Evolutionary conservation across 2,888 invertebrate species (phyloP).

Genomic region (Campopleginae sp.): DNA sequence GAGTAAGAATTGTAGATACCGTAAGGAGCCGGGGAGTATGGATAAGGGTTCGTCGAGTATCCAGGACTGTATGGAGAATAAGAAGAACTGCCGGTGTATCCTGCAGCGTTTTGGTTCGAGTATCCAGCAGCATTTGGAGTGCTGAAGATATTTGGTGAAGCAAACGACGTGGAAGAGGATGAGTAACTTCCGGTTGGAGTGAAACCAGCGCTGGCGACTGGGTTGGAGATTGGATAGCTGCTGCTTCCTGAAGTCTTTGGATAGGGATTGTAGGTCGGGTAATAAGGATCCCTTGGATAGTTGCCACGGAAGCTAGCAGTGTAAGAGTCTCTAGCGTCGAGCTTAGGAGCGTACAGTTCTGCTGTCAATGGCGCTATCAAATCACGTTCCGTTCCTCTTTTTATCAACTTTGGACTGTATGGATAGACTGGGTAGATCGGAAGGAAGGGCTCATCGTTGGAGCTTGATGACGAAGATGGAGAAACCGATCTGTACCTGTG

Average conservation of each 20-base stretch:
- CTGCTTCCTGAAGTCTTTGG: slow-evolving; percentile 66
- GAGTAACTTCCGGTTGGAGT: slow-evolving; percentile 41
- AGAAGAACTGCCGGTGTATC: slow-evolving; percentile 23
- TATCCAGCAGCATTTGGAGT: slow-evolving; percentile 32
- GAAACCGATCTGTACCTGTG: slow-evolving; percentile 71
- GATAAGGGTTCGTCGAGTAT: slow-evolving; percentile 62
- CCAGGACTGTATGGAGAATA: slow-evolving; percentile 66
- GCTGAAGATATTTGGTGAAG: slow-evolving; percentile 35
- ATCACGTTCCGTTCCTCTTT: slow-evolving; percentile 78
- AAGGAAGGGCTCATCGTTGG: slow-evolving; percentile 81
- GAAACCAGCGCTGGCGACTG: slow-evolving; percentile 25
- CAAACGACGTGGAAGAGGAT: slow-evolving; percentile 33
- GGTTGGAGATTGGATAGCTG: slow-evolving; percentile 17
- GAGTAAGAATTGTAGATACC: slow-evolving; percentile 67
- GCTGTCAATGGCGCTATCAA: slow-evolving; percentile 73
- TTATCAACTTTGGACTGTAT: slow-evolving; percentile 80
- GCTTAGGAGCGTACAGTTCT: slow-evolving; percentile 78
- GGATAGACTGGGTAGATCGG: slow-evolving; percentile 81
- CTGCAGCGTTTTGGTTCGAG: slow-evolving; percentile 6
- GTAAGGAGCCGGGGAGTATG: slow-evolving; percentile 66
- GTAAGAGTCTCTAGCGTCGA: slow-evolving; percentile 78
- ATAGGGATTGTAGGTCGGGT: slow-evolving; percentile 75
- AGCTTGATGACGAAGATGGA: slow-evolving; percentile 67
- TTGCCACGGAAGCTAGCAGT: slow-evolving; percentile 72
- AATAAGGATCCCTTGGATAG: slow-evolving; percentile 76